These are phyloP conservation scores for Xiphydria camelus DNA, from an alignment of 2,888 invertebrate genomes.

Conservation along the genomic window DNA sequence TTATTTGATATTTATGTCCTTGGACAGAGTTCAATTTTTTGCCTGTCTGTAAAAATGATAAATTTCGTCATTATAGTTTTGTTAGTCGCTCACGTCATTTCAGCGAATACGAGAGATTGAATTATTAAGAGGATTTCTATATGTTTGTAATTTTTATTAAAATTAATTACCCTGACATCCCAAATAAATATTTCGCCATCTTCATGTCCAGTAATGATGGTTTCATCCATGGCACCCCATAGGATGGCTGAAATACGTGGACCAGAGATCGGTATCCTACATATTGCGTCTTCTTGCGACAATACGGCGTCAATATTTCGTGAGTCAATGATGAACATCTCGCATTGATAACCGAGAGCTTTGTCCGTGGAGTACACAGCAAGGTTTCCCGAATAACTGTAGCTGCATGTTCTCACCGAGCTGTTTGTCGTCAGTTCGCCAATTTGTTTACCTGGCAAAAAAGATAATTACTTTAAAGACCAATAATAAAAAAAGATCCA, in stretches of 20 bases:
- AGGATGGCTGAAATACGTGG: slow-evolving; percentile 89
- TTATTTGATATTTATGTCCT: slow-evolving; percentile 86
- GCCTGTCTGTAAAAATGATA: slow-evolving; percentile 68
- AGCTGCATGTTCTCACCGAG: slow-evolving; percentile 88
- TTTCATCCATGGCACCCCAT: slow-evolving; percentile 94
- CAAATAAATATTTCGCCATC: slow-evolving; percentile 90
- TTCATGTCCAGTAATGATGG: slow-evolving; percentile 90
- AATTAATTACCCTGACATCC: slow-evolving; percentile 77
- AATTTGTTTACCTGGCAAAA: slow-evolving; percentile 66
- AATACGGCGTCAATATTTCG: slow-evolving; percentile 74
- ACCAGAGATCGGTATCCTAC: slow-evolving; percentile 78
- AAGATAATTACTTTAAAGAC: slow-evolving; percentile 4
- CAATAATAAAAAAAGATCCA: neutral
- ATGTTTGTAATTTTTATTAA: neutral
- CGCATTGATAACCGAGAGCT: slow-evolving; percentile 88
- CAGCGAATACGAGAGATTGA: neutral
- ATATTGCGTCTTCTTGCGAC: slow-evolving; percentile 71
- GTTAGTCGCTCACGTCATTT: neutral
- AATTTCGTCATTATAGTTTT: slow-evolving; percentile 1
- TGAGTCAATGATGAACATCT: slow-evolving; percentile 85
- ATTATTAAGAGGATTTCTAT: neutral
- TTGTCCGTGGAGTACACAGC: slow-evolving; percentile 93
- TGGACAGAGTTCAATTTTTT: slow-evolving; percentile 77
- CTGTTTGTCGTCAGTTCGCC: slow-evolving; percentile 81
- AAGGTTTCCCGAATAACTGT: slow-evolving; percentile 90